Evolutionary conservation across 2,888 invertebrate genomes (phyloP), one percentile per base, ranked within the genome.

Genomic region (Cerceris rybyensis): DNA sequence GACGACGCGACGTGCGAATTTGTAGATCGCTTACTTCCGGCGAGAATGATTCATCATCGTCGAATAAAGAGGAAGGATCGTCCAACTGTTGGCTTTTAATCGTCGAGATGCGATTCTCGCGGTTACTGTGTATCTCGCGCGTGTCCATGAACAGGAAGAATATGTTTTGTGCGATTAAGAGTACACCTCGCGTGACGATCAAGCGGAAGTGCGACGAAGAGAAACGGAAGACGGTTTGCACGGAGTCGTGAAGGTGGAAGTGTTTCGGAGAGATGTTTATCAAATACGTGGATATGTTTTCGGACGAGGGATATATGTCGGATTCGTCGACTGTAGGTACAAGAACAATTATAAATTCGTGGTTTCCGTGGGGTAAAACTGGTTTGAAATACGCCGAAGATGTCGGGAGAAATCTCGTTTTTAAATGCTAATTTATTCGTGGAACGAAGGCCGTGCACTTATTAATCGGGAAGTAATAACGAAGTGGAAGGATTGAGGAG

Each of bases 291-390:
- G 86, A 88, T 60, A 76, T 88, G 80, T 85, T 88, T 74, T 69
- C 61, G 68, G 88, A 88, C 85, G 88, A 87, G 66, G 88, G 87
- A 54, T 88, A 88, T 78, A 78, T 64, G 13, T 88, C 86, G 41
- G 88, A 88, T 70, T 77, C 80, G 13, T 59, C 80, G 54, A 79
- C 65, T 52, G 86, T 85, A 84, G 74, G 86, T 86, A 81, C 14
- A 66, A 8, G n/a, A 54, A 58, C 46, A 16, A 60, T 41, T 17
- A 46, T 11, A 11, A 46, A 46, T 46, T 11, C 46, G 11, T 46
- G 8, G 9, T 1, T 46, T 46, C 11, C 8, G 46, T 6, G 46
- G 11, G 14, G 46, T 46, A 46, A 46, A 46, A 11, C 8, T 46
- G 13, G 13, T 46, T 11, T 46, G 8, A 46, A 46, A 11, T 46